Percentiles rank a stretch among this genome's conserved stretches.
These are phyloP conservation scores for Pogoniulus pusillus DNA, from an alignment of 2,797 vertebrate genomes.

Conservation along the genomic window DNA sequence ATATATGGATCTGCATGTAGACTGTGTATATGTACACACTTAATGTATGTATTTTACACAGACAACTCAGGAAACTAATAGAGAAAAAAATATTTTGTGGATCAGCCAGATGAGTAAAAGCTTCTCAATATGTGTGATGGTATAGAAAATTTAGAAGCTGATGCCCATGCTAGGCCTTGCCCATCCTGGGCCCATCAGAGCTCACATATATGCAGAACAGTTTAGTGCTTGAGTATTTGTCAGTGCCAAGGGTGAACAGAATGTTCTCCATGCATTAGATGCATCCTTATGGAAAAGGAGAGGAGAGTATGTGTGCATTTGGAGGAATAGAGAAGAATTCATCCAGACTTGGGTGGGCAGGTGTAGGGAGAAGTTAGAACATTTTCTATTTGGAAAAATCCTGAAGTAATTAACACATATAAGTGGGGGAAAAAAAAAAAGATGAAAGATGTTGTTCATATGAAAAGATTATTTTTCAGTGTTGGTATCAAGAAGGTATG, in stretches of 20 bases:
- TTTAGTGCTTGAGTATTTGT: neutral
- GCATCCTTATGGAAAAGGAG: neutral
- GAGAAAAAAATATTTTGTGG: neutral
- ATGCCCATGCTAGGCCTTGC: neutral
- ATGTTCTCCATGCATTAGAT: neutral
- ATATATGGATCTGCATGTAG: no score
- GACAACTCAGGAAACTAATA: neutral
- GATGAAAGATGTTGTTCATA: neutral
- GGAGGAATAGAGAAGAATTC: neutral
- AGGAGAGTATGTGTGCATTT: neutral
- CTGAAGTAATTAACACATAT: neutral
- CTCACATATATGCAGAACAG: neutral
- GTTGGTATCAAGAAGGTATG: neutral
- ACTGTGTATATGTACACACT: neutral
- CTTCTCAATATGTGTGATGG: neutral
- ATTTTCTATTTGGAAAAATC: neutral
- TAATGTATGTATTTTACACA: neutral
- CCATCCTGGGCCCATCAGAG: neutral
- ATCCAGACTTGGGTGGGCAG: rapidly evolving
- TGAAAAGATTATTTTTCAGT: neutral
- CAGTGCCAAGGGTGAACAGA: neutral
- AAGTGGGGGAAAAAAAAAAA: neutral
- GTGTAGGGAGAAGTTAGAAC: neutral
- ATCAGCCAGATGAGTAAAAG: neutral
- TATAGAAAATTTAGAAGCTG: neutral